Evolutionary conservation across 2,797 vertebrate genomes (phyloP).

Genomic region (Chelidonichthys spinosus): DNA sequence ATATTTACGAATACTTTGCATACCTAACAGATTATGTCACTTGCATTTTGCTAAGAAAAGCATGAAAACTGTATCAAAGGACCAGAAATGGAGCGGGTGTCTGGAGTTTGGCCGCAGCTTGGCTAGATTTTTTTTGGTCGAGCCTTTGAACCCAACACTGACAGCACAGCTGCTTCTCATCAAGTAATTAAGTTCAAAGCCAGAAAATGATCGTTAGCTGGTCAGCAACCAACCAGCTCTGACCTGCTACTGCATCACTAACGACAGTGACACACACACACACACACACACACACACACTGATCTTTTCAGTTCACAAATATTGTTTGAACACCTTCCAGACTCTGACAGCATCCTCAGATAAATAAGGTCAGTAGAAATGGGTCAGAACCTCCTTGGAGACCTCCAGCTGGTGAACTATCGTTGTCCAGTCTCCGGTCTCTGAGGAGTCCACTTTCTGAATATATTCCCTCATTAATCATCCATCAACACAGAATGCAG

Average conservation of each 20-base stretch:
- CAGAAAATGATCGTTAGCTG: slow-evolving; percentile 45
- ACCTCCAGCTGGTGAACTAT: slow-evolving; percentile 34
- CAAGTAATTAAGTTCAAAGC: slow-evolving; percentile 62
- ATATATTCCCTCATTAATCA: slow-evolving; percentile 49
- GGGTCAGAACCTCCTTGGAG: slow-evolving; percentile 56
- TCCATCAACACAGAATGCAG: slow-evolving; percentile 17
- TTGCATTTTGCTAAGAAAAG: slow-evolving; percentile 3
- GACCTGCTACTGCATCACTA: slow-evolving; percentile 47
- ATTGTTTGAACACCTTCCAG: slow-evolving; percentile 41
- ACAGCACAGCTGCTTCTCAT: slow-evolving; percentile 38
- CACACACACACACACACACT: slow-evolving; percentile 4
- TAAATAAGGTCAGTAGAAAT: slow-evolving; percentile 68
- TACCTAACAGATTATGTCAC: not conserved
- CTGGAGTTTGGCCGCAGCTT: not conserved
- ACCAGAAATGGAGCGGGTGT: not conserved
- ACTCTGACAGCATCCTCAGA: slow-evolving; percentile 11
- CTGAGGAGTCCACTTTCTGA: slow-evolving; percentile 28
- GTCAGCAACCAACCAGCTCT: slow-evolving; percentile 34
- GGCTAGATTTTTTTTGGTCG: not conserved
- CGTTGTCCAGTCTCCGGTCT: slow-evolving; percentile 35
- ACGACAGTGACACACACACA: not conserved
- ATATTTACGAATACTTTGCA: not conserved
- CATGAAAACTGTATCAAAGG: not conserved
- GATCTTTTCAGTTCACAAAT: slow-evolving; percentile 30
- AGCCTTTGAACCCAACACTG: slow-evolving; percentile 14